Evolutionary conservation across 1,140 invertebrate genomes (phyloP).

Genomic region (Holotrichia oblita): DNA sequence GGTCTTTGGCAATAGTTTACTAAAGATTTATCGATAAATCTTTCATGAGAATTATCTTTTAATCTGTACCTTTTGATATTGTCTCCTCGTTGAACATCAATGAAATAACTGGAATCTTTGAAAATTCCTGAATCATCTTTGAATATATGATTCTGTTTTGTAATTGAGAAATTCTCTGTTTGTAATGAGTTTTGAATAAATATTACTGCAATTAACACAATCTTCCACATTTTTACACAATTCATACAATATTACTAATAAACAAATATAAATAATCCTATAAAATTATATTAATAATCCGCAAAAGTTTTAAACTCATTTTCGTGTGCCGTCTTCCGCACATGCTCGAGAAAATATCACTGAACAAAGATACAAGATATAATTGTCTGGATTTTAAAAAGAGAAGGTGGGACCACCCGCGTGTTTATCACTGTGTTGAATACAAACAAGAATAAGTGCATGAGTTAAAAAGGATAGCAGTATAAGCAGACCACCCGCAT

Average conservation of each 20-base stretch:
- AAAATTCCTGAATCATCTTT: neutral
- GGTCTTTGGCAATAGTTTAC: slow-evolving; percentile 64
- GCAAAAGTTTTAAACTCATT: slow-evolving; percentile 23
- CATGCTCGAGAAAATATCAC: slow-evolving; percentile 17
- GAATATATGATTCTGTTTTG: slow-evolving; percentile 4
- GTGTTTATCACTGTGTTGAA: slow-evolving; percentile 29
- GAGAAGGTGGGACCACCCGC: slow-evolving; percentile 46
- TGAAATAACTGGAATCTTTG: slow-evolving; percentile 10
- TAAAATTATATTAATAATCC: neutral
- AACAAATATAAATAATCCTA: neutral
- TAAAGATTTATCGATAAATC: slow-evolving; percentile 44
- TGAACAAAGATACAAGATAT: slow-evolving; percentile 22
- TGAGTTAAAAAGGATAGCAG: slow-evolving; percentile 2
- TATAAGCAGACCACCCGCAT: slow-evolving; percentile 35
- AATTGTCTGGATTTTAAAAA: neutral
- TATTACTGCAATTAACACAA: neutral
- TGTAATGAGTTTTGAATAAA: slow-evolving; percentile 35
- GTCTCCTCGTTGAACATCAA: slow-evolving; percentile 11
- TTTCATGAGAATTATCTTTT: slow-evolving; percentile 37
- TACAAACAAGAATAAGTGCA: slow-evolving; percentile 30
- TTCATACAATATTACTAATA: no score
- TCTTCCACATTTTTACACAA: slow-evolving; percentile 31
- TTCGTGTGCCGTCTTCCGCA: slow-evolving; percentile 38
- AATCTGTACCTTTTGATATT: slow-evolving; percentile 37
- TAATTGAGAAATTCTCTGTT: slow-evolving; percentile 12